Conservation (phyloP, 2,888 invertebrate species). For the Drosophila emarginata region DNA sequence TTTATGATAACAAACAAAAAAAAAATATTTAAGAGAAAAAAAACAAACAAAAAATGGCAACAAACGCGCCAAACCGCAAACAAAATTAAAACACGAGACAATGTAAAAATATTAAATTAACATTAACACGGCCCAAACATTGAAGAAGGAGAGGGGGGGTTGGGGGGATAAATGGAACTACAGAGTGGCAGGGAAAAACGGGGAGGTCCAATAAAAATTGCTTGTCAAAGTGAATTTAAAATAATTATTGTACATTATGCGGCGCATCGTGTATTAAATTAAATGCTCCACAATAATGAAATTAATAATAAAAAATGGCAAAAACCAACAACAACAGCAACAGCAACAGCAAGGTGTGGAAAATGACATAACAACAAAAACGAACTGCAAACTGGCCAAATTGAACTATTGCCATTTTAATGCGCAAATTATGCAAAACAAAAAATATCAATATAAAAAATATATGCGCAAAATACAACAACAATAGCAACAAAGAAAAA, state of each 20-base stretch:
- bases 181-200: background rate
- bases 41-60: slow-evolving; percentile 37
- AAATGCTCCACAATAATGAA: slow-evolving; percentile 74
- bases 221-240: slow-evolving; percentile 77
- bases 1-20: slow-evolving; percentile 60
- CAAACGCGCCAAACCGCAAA: slow-evolving; percentile 55
- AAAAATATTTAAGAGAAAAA: slow-evolving; percentile 23
- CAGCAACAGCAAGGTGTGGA: slow-evolving; percentile 1
- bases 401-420: slow-evolving; percentile 45
- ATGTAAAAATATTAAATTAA: slow-evolving; percentile 76
- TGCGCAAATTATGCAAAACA: slow-evolving; percentile 43
- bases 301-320: slow-evolving; percentile 65
- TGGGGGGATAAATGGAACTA: background rate
- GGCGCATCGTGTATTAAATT: slow-evolving; percentile 71
- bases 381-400: slow-evolving; percentile 17
- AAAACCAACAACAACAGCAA: slow-evolving; percentile 5
- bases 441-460: background rate
- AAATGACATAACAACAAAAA: slow-evolving; percentile 10
- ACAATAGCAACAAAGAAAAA: background rate
- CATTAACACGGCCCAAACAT: slow-evolving; percentile 52
- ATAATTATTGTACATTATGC: slow-evolving; percentile 74
- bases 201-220: slow-evolving; percentile 21
- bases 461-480: background rate
- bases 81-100: slow-evolving; percentile 67
- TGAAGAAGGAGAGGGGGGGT: slow-evolving; percentile 12